Percentiles rank a stretch among this genome's conserved stretches.
Conservation (phyloP, 2,888 invertebrate species). For the Rhagophthalmus giganteus region DNA sequence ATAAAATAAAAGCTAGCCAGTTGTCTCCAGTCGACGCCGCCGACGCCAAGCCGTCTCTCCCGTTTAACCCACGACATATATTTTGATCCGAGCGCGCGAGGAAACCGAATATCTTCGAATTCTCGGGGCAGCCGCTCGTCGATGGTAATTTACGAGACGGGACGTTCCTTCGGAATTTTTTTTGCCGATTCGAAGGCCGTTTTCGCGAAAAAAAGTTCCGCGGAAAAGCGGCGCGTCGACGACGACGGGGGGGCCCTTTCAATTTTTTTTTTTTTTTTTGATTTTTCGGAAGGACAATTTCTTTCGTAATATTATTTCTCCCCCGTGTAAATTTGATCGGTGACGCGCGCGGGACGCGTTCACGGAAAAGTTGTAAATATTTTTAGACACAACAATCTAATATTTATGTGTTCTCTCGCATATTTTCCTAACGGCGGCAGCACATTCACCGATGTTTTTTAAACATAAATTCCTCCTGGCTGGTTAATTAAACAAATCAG, state of each 20-base stretch:
- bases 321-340: slow-evolving; percentile 39
- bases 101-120: not conserved
- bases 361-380: slow-evolving; percentile 52
- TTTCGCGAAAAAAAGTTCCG: not conserved
- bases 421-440: slow-evolving; percentile 65
- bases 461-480: slow-evolving; percentile 33
- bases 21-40: slow-evolving; percentile 24
- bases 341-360: slow-evolving; percentile 49
- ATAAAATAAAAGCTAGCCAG: slow-evolving; percentile 22
- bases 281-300: not conserved
- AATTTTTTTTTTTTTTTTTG: no score
- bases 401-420: slow-evolving; percentile 54
- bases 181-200: no score
- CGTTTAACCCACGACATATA: slow-evolving; percentile 1
- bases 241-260: no score
- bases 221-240: no score
- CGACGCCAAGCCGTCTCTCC: slow-evolving; percentile 36
- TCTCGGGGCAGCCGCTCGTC: no score
- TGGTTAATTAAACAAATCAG: slow-evolving; percentile 29
- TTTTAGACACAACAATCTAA: slow-evolving; percentile 52
- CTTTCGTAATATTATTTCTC: slow-evolving; percentile 16
- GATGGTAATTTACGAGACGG: no score
- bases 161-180: not conserved
- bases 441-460: slow-evolving; percentile 55
- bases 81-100: not conserved